These are phyloP conservation scores for Phycodurus eques DNA, from an alignment of 2,113 vertebrate species.

Conservation along the genomic window DNA sequence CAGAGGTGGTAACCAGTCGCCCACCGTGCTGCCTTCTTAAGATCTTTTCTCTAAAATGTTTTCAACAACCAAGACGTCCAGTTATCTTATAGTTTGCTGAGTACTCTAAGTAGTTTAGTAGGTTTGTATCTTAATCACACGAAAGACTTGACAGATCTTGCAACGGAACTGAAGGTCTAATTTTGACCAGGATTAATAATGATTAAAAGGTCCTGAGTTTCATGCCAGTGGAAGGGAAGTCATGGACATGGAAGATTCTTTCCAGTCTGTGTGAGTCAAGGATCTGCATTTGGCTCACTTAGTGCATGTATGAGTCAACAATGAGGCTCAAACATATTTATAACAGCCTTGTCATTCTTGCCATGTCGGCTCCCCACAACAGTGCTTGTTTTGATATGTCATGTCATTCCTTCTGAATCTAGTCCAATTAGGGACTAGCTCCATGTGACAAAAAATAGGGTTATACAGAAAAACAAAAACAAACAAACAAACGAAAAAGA, in stretches of 20 bases:
- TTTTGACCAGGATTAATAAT: not conserved
- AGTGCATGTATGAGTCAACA: slow-evolving; percentile 10
- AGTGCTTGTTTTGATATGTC: not conserved
- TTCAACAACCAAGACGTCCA: not conserved
- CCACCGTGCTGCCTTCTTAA: too few relatives aligned
- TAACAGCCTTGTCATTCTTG: not conserved
- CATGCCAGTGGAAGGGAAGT: slow-evolving; percentile 10
- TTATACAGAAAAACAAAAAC: too few relatives aligned
- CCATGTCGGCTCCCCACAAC: not conserved
- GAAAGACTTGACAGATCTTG: too few relatives aligned
- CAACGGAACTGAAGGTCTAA: not conserved
- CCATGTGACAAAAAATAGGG: not conserved
- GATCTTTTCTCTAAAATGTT: too few relatives aligned
- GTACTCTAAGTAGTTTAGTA: too few relatives aligned
- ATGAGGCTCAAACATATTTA: not conserved
- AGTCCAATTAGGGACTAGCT: slow-evolving; percentile 46
- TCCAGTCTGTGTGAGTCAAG: slow-evolving; percentile 34
- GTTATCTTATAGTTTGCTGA: too few relatives aligned
- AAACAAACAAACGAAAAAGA: too few relatives aligned
- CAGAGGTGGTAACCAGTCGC: too few relatives aligned
- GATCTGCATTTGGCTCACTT: slow-evolving; percentile 45
- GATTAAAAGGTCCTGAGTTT: slow-evolving; percentile 18
- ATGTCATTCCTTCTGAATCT: slow-evolving; percentile 33
- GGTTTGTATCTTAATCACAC: too few relatives aligned
- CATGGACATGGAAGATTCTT: slow-evolving; percentile 24